Conservation (phyloP, 2,797 vertebrate species). For the Menidia menidia region DNA sequence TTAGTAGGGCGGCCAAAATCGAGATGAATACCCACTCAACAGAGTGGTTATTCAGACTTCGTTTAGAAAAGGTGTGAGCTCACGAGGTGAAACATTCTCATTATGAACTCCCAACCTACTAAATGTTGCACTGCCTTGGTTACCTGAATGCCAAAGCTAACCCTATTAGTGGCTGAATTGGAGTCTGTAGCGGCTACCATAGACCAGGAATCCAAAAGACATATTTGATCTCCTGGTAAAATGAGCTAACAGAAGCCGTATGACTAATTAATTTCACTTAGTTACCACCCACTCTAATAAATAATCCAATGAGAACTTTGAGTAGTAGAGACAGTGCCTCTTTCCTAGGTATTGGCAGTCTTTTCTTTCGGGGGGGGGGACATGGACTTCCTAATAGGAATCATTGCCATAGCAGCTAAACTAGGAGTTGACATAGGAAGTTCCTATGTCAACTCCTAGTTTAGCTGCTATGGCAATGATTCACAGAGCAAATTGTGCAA, state of each 20-base stretch:
- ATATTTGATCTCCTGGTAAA: too few relatives aligned
- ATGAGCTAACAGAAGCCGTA: too few relatives aligned
- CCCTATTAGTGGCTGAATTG: not conserved
- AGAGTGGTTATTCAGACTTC: not conserved
- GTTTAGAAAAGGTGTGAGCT: not conserved
- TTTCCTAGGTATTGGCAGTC: not conserved
- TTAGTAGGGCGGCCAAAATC: not conserved
- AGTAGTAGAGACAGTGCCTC: not conserved
- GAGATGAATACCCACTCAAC: not conserved
- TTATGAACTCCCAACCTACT: not conserved
- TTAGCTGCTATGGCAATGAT: not conserved
- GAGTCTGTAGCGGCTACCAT: too few relatives aligned
- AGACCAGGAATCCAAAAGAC: too few relatives aligned
- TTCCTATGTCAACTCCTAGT: too few relatives aligned
- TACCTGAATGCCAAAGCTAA: not conserved
- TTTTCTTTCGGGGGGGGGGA: not conserved
- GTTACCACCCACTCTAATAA: too few relatives aligned
- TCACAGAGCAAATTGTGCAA: not conserved
- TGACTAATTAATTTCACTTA: too few relatives aligned
- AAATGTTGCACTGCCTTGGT: not conserved
- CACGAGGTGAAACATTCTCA: not conserved
- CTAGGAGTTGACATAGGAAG: too few relatives aligned
- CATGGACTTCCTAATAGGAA: slow-evolving; percentile 1
- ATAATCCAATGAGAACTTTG: too few relatives aligned
- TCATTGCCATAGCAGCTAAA: too few relatives aligned